A percentile compares a stretch with the other conserved stretches of the same genome.
phyloP scores from a whole-genome alignment of 2,113 vertebrate genomes.

The Daphoenositta chrysoptera region DNA sequence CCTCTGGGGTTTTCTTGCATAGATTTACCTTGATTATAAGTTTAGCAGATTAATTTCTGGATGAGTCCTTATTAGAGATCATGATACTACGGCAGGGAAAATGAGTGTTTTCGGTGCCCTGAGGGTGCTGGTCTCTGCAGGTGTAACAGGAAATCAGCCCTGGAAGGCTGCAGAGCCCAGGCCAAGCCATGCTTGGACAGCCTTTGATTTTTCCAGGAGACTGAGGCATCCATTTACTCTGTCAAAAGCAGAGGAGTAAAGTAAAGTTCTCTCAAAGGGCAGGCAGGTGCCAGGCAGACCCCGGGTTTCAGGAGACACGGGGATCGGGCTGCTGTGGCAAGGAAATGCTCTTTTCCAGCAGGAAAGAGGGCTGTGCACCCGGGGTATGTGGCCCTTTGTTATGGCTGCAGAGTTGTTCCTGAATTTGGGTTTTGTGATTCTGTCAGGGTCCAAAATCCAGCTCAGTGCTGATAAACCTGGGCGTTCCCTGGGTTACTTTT shows the following conservation, averaged over 20 bases:
- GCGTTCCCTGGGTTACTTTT: accelerated
- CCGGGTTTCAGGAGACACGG: accelerated
- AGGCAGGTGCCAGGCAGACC: not conserved
- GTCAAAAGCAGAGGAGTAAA: not conserved
- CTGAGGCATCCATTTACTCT: not conserved
- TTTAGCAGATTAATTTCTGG: not conserved
- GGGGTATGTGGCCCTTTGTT: accelerated
- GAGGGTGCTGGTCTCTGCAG: not conserved
- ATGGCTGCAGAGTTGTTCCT: not conserved
- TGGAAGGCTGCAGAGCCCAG: not conserved
- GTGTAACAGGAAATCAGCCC: not conserved
- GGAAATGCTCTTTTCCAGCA: not conserved
- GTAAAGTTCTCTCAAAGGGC: not conserved
- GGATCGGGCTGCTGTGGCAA: not conserved
- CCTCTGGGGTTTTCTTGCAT: not conserved
- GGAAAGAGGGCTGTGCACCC: accelerated
- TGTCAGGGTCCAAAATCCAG: not conserved
- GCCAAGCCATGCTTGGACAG: not conserved
- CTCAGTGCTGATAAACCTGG: not conserved
- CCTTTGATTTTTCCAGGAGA: not conserved
- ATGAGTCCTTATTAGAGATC: not conserved
- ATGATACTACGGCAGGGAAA: not conserved
- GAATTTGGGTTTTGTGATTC: not conserved
- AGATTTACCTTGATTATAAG: not conserved
- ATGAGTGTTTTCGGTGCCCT: not conserved